Conservation (phyloP, 1,140 invertebrate species). For the Tetragnatha versicolor region DNA sequence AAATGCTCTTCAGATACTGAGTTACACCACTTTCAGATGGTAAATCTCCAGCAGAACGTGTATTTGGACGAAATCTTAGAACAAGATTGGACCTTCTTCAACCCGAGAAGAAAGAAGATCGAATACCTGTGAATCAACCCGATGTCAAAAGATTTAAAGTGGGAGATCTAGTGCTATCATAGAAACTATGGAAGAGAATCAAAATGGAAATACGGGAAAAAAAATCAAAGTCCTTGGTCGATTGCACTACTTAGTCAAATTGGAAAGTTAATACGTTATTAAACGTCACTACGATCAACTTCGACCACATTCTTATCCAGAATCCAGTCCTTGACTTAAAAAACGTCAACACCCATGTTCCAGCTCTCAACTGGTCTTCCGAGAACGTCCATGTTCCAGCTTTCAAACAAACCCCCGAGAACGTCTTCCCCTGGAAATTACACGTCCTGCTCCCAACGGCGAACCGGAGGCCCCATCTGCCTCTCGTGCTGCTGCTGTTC, state of each 20-base stretch:
- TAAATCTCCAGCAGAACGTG: conserved; percentile 4
- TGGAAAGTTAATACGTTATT: background rate
- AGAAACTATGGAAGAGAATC: no score
- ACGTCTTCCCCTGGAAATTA: no score
- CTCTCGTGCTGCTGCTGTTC: no score
- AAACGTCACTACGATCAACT: background rate
- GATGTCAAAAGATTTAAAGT: background rate
- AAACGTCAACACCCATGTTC: no score
- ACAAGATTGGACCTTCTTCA: background rate
- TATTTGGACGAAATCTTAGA: background rate
- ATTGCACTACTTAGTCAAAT: background rate
- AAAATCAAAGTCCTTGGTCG: background rate
- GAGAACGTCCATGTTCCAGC: no score
- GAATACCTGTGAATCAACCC: background rate
- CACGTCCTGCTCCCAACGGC: no score
- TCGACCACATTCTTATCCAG: no score
- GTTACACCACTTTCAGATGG: background rate
- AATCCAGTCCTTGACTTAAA: no score
- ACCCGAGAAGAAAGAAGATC: background rate
- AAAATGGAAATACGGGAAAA: background rate
- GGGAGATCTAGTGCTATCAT: background rate
- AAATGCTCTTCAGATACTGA: background rate
- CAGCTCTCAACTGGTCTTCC: no score
- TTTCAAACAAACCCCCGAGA: no score
- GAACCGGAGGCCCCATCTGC: no score